phyloP scores from a whole-genome alignment of 2,797 vertebrate species.

The Numenius phaeopus region DNA sequence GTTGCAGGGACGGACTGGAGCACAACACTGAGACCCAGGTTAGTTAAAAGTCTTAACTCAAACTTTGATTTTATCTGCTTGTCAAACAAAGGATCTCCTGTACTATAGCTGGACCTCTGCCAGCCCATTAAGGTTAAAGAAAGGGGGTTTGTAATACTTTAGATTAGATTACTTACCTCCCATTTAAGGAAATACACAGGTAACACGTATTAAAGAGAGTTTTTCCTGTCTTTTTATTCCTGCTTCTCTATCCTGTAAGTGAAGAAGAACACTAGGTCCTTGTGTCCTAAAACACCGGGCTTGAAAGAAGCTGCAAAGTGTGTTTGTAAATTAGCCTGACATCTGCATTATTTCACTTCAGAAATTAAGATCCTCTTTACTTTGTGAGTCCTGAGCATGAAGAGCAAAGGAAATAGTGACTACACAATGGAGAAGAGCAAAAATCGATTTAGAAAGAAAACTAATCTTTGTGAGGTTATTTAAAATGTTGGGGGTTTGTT shows the following conservation, averaged over 20 bases:
- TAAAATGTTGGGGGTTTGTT: not conserved
- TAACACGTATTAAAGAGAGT: not conserved
- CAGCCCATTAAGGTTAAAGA: not conserved
- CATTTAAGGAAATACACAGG: not conserved
- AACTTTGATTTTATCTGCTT: slow-evolving; percentile 2
- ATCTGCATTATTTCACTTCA: not conserved
- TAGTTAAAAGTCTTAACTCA: not conserved
- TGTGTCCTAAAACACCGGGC: not conserved
- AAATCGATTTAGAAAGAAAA: not conserved
- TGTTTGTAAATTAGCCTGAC: not conserved
- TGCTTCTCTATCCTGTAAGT: not conserved
- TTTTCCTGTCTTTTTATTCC: not conserved
- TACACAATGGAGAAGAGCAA: not conserved
- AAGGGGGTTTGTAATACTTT: not conserved
- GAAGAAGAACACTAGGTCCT: not conserved
- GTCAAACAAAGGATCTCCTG: not conserved
- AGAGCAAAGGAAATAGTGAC: not conserved
- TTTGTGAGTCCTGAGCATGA: not conserved
- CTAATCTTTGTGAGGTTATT: not conserved
- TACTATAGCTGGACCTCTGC: not conserved
- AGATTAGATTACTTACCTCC: not conserved
- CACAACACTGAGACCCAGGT: not conserved
- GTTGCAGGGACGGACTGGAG: not conserved
- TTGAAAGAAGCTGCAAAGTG: not conserved
- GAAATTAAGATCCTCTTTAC: not conserved